Conservation (phyloP, 2,113 vertebrate species). For the Fulica atra region DNA sequence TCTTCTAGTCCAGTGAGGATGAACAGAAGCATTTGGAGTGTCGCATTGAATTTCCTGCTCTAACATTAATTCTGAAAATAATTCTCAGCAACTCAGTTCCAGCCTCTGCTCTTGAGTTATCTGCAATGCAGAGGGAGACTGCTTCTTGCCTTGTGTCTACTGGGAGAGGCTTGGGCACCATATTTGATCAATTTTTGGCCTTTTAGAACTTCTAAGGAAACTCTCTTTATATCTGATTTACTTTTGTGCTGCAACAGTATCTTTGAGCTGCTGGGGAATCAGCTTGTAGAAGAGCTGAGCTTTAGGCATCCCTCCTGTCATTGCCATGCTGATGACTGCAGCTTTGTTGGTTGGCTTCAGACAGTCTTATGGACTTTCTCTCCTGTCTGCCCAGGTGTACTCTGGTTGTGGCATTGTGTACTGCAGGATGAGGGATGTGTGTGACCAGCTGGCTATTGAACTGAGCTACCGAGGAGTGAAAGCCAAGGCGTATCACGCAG, state of each 20-base stretch:
- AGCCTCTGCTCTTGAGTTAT: background rate
- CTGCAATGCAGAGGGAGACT: background rate
- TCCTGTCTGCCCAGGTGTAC: constrained; percentile 42
- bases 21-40: background rate
- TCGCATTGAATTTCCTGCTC: background rate
- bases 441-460: constrained; percentile 90
- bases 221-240: background rate
- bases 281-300: background rate
- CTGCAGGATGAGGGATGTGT: constrained; percentile 92
- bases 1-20: background rate
- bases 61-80: background rate
- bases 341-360: background rate
- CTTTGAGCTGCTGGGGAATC: background rate
- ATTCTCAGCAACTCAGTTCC: background rate
- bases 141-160: background rate
- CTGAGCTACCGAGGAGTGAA: constrained; percentile 85
- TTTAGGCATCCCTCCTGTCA: background rate
- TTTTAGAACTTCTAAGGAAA: background rate
- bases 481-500: constrained; percentile 95
- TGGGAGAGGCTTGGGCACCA: background rate
- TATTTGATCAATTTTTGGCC: background rate
- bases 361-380: background rate
- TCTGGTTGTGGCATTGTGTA: constrained; percentile 94
- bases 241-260: background rate
- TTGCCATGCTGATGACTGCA: background rate